Conservation (phyloP, 2,888 invertebrate species). For the Chloroclystis v-ata region DNA sequence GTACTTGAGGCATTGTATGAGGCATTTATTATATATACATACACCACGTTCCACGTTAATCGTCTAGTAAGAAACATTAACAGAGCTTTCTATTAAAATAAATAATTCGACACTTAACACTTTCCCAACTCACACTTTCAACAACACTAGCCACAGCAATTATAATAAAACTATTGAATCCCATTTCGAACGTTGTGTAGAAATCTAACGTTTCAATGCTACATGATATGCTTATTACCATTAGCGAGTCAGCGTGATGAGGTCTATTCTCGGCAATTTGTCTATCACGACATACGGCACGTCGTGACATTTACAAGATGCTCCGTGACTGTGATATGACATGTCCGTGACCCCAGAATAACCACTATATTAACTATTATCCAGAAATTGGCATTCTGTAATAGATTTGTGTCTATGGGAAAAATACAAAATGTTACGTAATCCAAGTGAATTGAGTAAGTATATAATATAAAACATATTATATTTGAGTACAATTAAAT, state of each 20-base stretch:
- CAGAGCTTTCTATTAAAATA: not conserved
- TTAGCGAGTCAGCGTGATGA: conserved; percentile 6
- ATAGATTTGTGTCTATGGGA: no score
- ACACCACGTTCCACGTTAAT: no score
- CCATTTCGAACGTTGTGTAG: conserved; percentile 8
- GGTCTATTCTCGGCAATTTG: conserved; percentile 8
- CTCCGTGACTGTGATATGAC: conserved; percentile 33
- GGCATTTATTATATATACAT: no score
- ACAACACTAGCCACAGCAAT: conserved; percentile 3
- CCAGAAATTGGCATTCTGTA: no score
- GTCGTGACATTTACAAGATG: conserved; percentile 27
- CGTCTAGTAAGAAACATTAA: not conserved
- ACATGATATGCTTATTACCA: conserved; percentile 9
- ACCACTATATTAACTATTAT: not conserved
- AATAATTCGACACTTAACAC: conserved; percentile 2
- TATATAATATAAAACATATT: no score
- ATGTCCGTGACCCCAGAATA: conserved; percentile 37
- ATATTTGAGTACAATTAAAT: no score
- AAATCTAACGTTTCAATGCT: conserved; percentile 6
- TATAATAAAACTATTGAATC: conserved; percentile 2
- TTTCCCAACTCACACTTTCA: not conserved
- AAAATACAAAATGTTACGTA: no score
- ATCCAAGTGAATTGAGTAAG: no score
- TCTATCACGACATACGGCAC: conserved; percentile 10
- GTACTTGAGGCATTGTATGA: no score